phyloP scores from a whole-genome alignment of 2,888 invertebrate genomes.

The Reticulitermes lucifugus region DNA sequence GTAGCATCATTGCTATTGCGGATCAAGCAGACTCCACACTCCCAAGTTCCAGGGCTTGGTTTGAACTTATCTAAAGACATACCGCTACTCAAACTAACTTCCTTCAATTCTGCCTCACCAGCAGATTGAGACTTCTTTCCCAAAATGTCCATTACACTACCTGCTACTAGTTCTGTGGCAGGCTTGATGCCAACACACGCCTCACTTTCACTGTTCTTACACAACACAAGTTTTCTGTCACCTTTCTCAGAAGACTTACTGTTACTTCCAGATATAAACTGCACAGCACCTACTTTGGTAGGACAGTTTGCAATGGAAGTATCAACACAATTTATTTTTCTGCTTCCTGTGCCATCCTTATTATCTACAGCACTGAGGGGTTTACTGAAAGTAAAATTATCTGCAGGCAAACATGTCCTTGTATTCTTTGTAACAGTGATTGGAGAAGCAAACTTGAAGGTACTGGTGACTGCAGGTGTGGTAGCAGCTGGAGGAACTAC shows the following conservation, averaged over 20 bases:
- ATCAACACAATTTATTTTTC: constrained; percentile 7
- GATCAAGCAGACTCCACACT: constrained; percentile 44
- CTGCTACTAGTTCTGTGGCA: constrained; percentile 61
- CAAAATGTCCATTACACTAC: constrained; percentile 64
- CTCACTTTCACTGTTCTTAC: constrained; percentile 24
- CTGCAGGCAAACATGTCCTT: constrained; percentile 24
- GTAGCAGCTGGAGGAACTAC: constrained; percentile 55
- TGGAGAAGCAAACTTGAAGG: constrained; percentile 67
- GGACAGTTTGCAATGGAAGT: constrained; percentile 58
- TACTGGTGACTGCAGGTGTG: constrained; percentile 31
- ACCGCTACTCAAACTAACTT: neutral
- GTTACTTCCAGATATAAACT: constrained; percentile 24
- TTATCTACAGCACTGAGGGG: constrained; percentile 58
- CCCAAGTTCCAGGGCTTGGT: constrained; percentile 58
- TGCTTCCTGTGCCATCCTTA: constrained; percentile 45
- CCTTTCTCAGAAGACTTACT: constrained; percentile 10
- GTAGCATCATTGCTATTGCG: constrained; percentile 41
- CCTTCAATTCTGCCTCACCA: constrained; percentile 5
- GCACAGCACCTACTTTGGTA: neutral
- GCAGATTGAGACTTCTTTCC: constrained; percentile 53
- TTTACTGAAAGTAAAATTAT: constrained; percentile 56
- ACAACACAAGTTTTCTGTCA: neutral
- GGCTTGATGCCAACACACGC: constrained; percentile 55
- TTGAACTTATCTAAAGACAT: constrained; percentile 33
- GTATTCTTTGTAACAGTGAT: constrained; percentile 62